Conservation (phyloP, 2,113 vertebrate genomes). For the Heloderma charlesbogerti region DNA sequence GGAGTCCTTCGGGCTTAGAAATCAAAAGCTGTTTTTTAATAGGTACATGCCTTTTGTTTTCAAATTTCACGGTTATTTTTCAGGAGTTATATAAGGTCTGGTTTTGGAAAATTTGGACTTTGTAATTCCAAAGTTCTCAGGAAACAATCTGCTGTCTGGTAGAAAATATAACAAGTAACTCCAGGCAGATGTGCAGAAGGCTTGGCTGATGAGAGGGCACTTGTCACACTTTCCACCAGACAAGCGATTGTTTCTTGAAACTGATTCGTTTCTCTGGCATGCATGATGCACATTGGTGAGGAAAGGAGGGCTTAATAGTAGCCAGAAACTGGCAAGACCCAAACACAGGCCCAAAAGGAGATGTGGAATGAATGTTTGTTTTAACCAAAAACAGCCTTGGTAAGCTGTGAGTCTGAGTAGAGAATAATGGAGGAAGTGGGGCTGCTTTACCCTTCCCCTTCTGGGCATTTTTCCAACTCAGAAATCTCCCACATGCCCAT, state of each 20-base stretch:
- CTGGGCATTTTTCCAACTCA: background rate
- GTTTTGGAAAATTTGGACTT: background rate
- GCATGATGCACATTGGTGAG: background rate
- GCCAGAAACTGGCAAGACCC: background rate
- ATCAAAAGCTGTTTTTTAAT: background rate
- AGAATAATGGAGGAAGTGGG: background rate
- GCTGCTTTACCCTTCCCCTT: background rate
- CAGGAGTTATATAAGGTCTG: no score
- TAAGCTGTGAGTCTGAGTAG: background rate
- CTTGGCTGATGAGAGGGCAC: background rate
- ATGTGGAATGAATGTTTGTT: background rate
- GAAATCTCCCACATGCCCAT: no score
- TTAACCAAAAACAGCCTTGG: background rate
- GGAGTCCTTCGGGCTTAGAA: background rate
- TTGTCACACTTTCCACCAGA: slow-evolving; percentile 23
- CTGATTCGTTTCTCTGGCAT: background rate
- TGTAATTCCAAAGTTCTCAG: background rate
- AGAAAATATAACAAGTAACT: slow-evolving; percentile 25
- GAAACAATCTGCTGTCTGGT: background rate
- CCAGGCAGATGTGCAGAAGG: background rate
- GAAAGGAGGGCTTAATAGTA: background rate
- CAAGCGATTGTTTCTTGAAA: slow-evolving; percentile 6
- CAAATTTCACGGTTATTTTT: background rate
- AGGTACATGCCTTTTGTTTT: background rate
- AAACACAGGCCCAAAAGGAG: background rate